Base-by-base conservation (phyloP, 2,797 vertebrate species). In the Glyptemys insculpta region DNA sequence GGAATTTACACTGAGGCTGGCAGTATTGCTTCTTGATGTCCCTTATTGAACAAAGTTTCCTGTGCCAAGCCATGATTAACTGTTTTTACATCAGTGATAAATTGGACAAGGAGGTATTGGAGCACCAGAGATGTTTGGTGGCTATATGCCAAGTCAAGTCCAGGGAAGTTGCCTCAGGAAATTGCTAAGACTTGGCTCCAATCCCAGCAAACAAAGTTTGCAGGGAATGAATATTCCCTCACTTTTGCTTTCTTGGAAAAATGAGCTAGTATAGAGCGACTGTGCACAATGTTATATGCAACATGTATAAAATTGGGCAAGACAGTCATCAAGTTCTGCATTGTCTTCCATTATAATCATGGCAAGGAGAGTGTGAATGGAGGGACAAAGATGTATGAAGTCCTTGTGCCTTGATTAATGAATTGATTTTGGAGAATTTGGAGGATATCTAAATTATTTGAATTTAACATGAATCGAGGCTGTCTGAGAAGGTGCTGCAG, bases 91-190 rank as follows among this genome's bases (percentile, higher is more conserved):
- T 49, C 62, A 34, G 8, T 57, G 54, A 2, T 2, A 57, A 4
- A 0, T 1, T 47, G 25, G 7, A 37, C 41, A n/a, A 78, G 52
- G 12, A 83, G 3, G 21, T 37, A n/a, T 0, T 0, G 34, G 76
- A 44, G 76, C 49, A 62, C 18, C 8, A 4, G 57, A 9, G 12
- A 79, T 8, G 8, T 76, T 56, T 81, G 29, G 85, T 68, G 37
- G 29, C 34, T 9, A 10, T 1, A 7, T 5, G 34, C 41, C 29
- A 57, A 27, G 29, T 83, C 52, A 89, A 41, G 12, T 68, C 29
- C 41, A 25, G 7, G 3, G 23, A 10, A 86, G 2, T 0, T 62
- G 52, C 12, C 27, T n/a, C 12, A 41, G 18, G 21, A 68, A 80
- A 81, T 88, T 87, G 87, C 11, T 10, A 62, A 50, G 27, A 16